Evolutionary conservation across 2,113 vertebrate species (phyloP).

Genomic region (Odontophorus gujanensis): DNA sequence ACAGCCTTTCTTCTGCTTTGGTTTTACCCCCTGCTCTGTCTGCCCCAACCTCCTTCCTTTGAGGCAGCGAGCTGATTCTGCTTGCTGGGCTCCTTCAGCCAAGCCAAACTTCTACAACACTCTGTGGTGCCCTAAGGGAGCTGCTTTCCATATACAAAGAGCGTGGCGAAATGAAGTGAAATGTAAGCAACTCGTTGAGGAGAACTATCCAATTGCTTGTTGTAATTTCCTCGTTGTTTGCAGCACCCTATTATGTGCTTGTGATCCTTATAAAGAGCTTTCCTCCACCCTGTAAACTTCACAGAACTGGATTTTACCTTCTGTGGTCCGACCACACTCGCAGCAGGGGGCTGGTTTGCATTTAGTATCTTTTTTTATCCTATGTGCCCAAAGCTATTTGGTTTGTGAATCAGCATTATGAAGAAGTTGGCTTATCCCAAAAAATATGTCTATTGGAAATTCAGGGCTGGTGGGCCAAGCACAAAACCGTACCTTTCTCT

Average conservation of each 20-base stretch:
- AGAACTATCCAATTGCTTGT: constrained; percentile 6
- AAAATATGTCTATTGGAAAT: not conserved
- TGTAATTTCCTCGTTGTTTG: constrained; percentile 63
- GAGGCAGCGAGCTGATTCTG: not conserved
- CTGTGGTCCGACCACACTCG: not conserved
- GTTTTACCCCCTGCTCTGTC: not conserved
- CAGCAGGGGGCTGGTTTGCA: not conserved
- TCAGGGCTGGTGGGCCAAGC: not conserved
- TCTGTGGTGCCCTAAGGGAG: not conserved
- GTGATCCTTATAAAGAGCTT: constrained; percentile 56
- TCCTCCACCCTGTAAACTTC: constrained; percentile 38
- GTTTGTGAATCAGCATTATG: not conserved
- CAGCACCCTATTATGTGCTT: constrained; percentile 39
- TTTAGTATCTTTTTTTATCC: not conserved
- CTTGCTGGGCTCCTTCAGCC: not conserved
- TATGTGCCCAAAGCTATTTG: not conserved
- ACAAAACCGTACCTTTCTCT: not conserved
- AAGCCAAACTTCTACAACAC: not conserved
- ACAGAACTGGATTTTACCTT: constrained; percentile 48
- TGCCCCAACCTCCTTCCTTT: not conserved
- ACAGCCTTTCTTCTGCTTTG: not conserved
- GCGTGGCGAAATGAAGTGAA: constrained; percentile 22
- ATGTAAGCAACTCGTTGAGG: constrained; percentile 48
- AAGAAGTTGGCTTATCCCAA: not conserved
- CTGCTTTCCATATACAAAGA: constrained; percentile 6